A percentile compares a stretch with the other conserved stretches of the same genome.
Conservation (phyloP, 2,888 invertebrate genomes). For the Amiota mariae region DNA sequence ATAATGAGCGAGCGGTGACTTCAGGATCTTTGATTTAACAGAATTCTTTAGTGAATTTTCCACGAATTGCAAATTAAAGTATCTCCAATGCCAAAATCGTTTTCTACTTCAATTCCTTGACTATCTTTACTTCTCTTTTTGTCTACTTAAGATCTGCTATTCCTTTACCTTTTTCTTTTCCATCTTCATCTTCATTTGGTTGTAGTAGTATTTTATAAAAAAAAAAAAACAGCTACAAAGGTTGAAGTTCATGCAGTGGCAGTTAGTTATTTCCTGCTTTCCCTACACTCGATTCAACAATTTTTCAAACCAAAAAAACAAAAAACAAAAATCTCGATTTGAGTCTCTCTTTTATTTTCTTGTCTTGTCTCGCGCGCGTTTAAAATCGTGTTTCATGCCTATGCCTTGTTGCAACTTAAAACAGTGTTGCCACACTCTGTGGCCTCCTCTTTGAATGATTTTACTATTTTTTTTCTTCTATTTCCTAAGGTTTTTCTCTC, state of each 20-base stretch:
- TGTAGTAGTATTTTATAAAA: conserved; percentile 22
- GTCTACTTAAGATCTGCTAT: no score
- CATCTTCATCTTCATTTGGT: conserved; percentile 16
- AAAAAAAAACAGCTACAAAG: conserved; percentile 31
- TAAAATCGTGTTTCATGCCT: conserved; percentile 20
- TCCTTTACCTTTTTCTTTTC: no score
- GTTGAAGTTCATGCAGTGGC: conserved; percentile 61
- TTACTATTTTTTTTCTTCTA: conserved; percentile 22
- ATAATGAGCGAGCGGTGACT: conserved; percentile 39
- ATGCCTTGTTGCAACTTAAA: conserved; percentile 39
- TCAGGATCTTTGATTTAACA: conserved; percentile 5
- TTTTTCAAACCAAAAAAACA: conserved; percentile 42
- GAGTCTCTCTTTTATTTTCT: not conserved
- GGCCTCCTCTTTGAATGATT: no score
- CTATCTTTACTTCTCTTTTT: no score
- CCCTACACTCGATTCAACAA: conserved; percentile 26
- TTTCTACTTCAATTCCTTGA: conserved; percentile 24
- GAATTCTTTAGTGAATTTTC: conserved; percentile 57
- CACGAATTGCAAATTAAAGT: conserved; percentile 71
- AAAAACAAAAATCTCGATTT: conserved; percentile 46
- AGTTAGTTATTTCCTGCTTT: conserved; percentile 45
- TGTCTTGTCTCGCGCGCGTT: conserved; percentile 23
- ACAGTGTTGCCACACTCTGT: conserved; percentile 34
- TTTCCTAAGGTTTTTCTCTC: conserved; percentile 37
- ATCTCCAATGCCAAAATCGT: conserved; percentile 31